These are phyloP conservation scores for Silurus aristotelis DNA, from an alignment of 2,797 vertebrate genomes.

Conservation along the genomic window DNA sequence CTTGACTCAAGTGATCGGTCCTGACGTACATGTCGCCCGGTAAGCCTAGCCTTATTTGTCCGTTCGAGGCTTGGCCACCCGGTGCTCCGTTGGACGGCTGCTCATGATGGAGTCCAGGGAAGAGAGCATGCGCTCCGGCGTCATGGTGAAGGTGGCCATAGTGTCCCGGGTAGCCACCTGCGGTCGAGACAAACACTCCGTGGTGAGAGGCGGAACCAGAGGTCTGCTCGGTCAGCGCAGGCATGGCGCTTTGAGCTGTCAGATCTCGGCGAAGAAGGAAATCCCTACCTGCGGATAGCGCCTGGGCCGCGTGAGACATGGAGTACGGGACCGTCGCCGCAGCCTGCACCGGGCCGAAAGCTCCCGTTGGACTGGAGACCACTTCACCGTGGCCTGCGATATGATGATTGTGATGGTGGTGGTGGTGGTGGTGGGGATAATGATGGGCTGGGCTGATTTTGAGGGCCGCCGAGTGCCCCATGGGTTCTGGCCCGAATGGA, in stretches of 20 bases:
- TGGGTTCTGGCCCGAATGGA: constrained; percentile 90
- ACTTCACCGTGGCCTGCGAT: constrained; percentile 89
- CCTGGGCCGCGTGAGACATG: constrained; percentile 82
- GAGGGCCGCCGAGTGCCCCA: constrained; percentile 89
- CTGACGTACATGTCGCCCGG: constrained; percentile 97
- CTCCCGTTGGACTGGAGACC: constrained; percentile 90
- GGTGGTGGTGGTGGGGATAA: constrained; percentile 82
- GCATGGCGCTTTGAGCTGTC: constrained; percentile 84
- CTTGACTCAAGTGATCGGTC: constrained; percentile 93
- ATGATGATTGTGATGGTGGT: constrained; percentile 83
- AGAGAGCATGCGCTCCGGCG: constrained; percentile 87
- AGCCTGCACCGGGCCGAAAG: constrained; percentile 85
- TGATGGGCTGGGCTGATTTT: constrained; percentile 92
- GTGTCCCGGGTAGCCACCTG: constrained; percentile 97
- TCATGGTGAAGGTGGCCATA: constrained; percentile 86
- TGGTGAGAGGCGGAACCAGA: constrained; percentile 88
- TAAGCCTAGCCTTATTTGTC: constrained; percentile 97
- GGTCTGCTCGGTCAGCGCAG: constrained; percentile 83
- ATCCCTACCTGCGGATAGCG: constrained; percentile 88
- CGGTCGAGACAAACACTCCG: constrained; percentile 98
- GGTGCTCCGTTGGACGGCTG: constrained; percentile 88
- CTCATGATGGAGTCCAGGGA: constrained; percentile 92
- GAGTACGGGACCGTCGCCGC: constrained; percentile 80
- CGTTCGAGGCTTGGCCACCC: constrained; percentile 90
- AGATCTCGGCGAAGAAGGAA: constrained; percentile 86